phyloP scores from a whole-genome alignment of 1,140 invertebrate genomes.

The Drosophila punjabiensis region DNA sequence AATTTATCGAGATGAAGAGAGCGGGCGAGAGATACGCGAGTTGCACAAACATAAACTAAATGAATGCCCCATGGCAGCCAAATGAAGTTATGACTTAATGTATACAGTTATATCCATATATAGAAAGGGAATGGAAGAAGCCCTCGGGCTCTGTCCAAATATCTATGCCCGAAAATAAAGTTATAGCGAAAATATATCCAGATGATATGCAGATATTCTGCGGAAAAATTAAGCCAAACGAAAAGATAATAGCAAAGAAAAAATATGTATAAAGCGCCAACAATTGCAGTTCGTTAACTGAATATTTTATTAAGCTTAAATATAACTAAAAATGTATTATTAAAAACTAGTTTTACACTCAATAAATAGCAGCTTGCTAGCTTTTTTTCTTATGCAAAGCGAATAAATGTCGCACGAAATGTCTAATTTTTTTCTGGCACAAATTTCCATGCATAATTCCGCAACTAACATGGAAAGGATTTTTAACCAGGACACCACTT shows the following conservation, averaged over 20 bases:
- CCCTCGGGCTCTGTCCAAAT: conserved; percentile 6
- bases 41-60: conserved; percentile 63
- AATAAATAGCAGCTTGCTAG: background rate
- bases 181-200: conserved; percentile 5
- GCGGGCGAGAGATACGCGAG: conserved; percentile 26
- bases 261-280: background rate
- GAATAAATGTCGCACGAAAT: conserved; percentile 21
- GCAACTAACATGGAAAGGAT: conserved; percentile 21
- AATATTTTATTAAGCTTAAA: background rate
- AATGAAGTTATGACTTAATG: conserved; percentile 81
- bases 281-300: background rate
- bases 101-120: conserved; percentile 31
- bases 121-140: background rate
- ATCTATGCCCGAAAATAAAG: conserved; percentile 14
- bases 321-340: background rate
- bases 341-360: background rate
- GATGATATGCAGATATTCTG: conserved; percentile 7
- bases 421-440: background rate
- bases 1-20: conserved; percentile 56
- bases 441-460: conserved; percentile 24
- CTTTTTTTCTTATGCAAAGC: background rate
- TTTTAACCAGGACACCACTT: conserved; percentile 21
- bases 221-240: background rate
- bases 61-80: conserved; percentile 65
- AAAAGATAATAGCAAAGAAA: background rate